Base-by-base conservation (phyloP, 1,140 invertebrate genomes). In the Calliphora vicina region DNA sequence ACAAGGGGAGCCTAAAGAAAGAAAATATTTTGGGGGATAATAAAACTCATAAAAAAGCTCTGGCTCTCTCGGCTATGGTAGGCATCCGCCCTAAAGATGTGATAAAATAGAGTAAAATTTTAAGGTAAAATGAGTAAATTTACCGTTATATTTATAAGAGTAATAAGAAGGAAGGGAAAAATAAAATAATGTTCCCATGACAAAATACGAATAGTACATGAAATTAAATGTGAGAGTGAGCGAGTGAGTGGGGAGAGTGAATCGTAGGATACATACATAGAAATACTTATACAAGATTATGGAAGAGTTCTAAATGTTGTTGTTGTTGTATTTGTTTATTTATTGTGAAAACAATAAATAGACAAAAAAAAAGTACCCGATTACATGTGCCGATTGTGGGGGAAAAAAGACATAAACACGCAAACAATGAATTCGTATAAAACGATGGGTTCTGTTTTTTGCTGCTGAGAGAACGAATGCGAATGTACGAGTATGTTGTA, bases 61-160 rank as follows among this genome's bases (percentile, higher is more conserved):
- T 57, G 6, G 35, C 35, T 35, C 35, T 35, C 35, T 35, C 50
- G n/a, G 15, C n/a, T 57, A 57, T 57, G 15, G 1, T 57, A n/a
- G 74, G 74, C 35, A 78, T 78, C 74, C 74, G 74, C 74, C 74
- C 74, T 43, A 78, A 78, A 78, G 20, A 78, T 67, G 25, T 20
- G 8, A 25, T 78, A 13, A 15, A 15, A 74, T 35, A 1, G 27
- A 74, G 27, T 13, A 74, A 6, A 50, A 50, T 23, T 57, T n/a
- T 23, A 67, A 17, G 5, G 5, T 12, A 20, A 67, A 25, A 23
- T 67, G 61, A 67, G 61, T 12, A 78, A 43, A 78, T 25, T 27
- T 78, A 45, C 74, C 35, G 35, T 78, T 43, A 78, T 78, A 45
- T 78, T 20, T 43, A 67, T 23, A 25, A 10, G 23, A 67, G 61